Base-by-base conservation (phyloP, 1,140 invertebrate genomes). In the Belonocnema kinseyi region DNA sequence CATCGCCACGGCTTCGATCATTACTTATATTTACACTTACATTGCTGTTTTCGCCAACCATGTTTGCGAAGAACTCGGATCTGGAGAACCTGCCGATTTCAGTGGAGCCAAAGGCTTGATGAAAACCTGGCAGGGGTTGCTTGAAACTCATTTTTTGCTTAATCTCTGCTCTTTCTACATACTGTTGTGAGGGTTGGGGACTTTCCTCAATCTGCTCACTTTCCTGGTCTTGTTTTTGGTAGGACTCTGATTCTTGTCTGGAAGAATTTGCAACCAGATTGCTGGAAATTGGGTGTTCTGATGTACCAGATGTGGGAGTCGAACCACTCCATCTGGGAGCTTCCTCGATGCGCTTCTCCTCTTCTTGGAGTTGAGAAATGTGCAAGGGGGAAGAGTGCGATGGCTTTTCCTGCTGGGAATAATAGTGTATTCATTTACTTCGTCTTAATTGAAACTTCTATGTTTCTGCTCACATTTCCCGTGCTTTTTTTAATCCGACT, bases 71-170 rank as follows among this genome's bases (percentile, higher is more conserved):
- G 52, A 91, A 92, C 78, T 93, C 92, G 8, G 92, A 91, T 75
- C 92, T 90, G 14, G 92, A 93, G 81, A 95, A 96, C 74, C 94
- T 93, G 33, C 95, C 95, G 74, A 96, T 96, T 87, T 95, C 95
- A 33, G 95, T 96, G 2, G 95, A 95, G 16, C 95, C 95, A 83
- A 96, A 96, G 0, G 95, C 95, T 86, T 96, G 95, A 80, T 95
- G 94, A 77, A 96, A 96, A 2, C 95, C 95, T 0, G 95, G 95
- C 58, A 96, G 85, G 14, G 94, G 94, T 77, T 92, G 88, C 17
- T 86, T 90, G 56, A 76, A 77, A 0, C 76, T 75, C n/a, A 21
- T 78, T 77, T 77, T 84, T 82, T 58, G 8, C 50, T 83, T 88
- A n/a, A 81, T 73, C 54, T 89, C 87, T 5, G 85, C 75, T 17